phyloP scores from a whole-genome alignment of 2,888 invertebrate species.

The Melinopterus prodromus region DNA sequence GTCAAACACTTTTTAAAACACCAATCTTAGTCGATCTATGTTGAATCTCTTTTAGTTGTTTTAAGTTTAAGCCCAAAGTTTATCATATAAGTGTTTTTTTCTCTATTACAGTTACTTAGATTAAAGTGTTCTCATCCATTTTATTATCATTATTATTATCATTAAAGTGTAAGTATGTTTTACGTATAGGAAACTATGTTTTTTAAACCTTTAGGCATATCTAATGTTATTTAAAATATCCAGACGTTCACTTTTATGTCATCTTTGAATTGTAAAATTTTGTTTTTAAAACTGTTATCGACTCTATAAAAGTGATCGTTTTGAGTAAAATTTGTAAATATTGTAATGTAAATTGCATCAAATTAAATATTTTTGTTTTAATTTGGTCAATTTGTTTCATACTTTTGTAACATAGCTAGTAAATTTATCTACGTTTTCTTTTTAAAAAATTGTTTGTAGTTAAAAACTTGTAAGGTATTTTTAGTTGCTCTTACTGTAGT shows the following conservation, averaged over 20 bases:
- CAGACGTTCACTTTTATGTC: neutral
- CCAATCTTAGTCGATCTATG: conserved; percentile 5
- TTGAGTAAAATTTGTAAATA: neutral
- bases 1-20: conserved; percentile 21
- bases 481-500: conserved; percentile 17
- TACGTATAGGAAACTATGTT: neutral
- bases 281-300: neutral
- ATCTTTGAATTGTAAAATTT: neutral
- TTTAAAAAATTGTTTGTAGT: conserved; percentile 10
- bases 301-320: neutral
- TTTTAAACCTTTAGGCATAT: neutral
- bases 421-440: conserved; percentile 14
- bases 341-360: neutral
- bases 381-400: neutral
- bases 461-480: neutral
- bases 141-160: conserved; percentile 10
- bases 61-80: conserved; percentile 39
- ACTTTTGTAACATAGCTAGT: conserved; percentile 5
- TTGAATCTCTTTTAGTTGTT: conserved; percentile 26
- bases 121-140: conserved; percentile 5
- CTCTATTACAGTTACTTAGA: conserved; percentile 27
- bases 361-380: neutral
- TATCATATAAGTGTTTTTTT: conserved; percentile 35
- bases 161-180: conserved; percentile 9
- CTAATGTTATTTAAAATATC: neutral